Evolutionary conservation across 2,797 vertebrate genomes (phyloP).

Genomic region (Siniperca obscura): DNA sequence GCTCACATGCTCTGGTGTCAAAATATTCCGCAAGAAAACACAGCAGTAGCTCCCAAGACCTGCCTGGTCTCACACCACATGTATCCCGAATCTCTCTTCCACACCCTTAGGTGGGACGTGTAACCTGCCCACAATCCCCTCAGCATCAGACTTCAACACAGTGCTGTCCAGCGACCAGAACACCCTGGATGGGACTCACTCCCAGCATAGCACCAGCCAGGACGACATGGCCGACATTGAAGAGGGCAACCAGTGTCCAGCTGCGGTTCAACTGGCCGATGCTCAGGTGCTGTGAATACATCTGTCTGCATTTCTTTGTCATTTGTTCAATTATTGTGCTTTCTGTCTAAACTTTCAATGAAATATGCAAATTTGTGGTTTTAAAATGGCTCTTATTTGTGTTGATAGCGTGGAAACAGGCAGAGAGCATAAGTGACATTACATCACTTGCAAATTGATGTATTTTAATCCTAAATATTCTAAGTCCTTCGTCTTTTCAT

Average conservation of each 20-base stretch:
- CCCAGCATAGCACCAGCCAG: constrained; percentile 96
- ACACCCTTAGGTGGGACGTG: constrained; percentile 84
- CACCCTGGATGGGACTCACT: constrained; percentile 95
- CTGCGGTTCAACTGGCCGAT: constrained; percentile 97
- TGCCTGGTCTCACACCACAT: background rate
- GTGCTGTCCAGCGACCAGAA: constrained; percentile 98
- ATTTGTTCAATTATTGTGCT: background rate
- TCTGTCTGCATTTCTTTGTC: constrained; percentile 5
- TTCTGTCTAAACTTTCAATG: background rate
- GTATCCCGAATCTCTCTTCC: constrained; percentile 47
- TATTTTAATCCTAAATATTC: too few species aligned
- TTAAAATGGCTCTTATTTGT: background rate
- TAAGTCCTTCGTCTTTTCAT: background rate
- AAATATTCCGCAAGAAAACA: background rate
- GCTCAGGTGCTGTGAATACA: constrained; percentile 89
- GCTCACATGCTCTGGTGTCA: background rate
- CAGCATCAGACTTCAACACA: constrained; percentile 97
- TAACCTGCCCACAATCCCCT: constrained; percentile 96
- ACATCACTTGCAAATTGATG: too few species aligned
- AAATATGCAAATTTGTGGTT: background rate
- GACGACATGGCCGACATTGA: constrained; percentile 94
- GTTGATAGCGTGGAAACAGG: background rate
- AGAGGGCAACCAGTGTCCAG: constrained; percentile 94
- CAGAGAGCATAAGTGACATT: background rate
- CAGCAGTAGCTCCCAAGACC: background rate